Evolutionary conservation across 2,888 invertebrate genomes (phyloP), one percentile per base, ranked within the genome.

Genomic region (Dasysyrphus albostriatus): DNA sequence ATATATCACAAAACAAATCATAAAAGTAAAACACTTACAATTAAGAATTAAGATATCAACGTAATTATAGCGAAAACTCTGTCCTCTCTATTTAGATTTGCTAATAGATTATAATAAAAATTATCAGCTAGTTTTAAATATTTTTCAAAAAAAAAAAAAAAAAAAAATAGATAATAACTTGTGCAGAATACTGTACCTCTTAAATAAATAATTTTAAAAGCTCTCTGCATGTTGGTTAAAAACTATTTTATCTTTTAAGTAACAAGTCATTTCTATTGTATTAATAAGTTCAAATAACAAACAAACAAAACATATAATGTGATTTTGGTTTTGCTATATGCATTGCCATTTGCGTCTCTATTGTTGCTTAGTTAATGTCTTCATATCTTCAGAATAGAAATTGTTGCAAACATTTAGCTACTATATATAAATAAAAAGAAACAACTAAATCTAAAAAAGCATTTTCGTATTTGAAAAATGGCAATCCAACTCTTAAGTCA

Each of bases 291-390:
- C 39, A 24, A 16, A 47, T 44, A 44, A n/a, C 61, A 73, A 2
- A 47, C 2, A 47, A 44, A 44, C 34, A 69, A 65, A 61, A 24
- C 24, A 61, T 70, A 74, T 77, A 61, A 77, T 85, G 85, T 85
- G 85, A 85, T 85, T 82, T 82, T 73, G 82, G 74, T 85, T 67
- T 67, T 82, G 85, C 82, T 82, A 63, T 61, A 61, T 70, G 74
- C 77, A 85, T 73, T 63, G 63, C 72, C 75, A 67, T 72, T 32
- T 39, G 61, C 42, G 63, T 85, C 67, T 85, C 39, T 74, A 39
- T 85, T 85, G 61, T 85, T 81, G 85, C 85, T 82, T 85, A 61
- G 73, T 85, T 85, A 73, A 85, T 73, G 63, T 76, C 81, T 81
- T 69, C 44, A 63, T 85, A 74, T 24, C 74, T 78, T 77, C 63